A percentile compares a stretch with the other conserved stretches of the same genome.
Evolutionary conservation across 2,113 vertebrate species (phyloP).

Genomic region (Myotis yumanensis): DNA sequence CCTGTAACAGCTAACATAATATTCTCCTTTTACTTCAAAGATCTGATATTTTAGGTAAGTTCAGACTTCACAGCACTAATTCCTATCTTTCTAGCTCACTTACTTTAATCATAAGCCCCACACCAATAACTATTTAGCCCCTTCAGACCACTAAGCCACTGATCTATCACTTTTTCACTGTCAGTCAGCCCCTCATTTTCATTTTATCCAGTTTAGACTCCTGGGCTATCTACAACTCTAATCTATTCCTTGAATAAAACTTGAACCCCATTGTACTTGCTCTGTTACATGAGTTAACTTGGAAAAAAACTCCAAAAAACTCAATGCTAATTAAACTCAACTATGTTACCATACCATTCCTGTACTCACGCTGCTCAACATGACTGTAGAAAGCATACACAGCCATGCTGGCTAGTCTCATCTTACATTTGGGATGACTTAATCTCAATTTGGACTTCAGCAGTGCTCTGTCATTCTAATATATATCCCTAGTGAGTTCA

Average conservation of each 20-base stretch:
- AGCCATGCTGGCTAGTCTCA: background rate
- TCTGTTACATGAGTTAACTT: background rate
- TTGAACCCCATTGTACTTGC: background rate
- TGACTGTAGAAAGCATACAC: background rate
- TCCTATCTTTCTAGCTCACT: background rate
- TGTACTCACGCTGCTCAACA: accelerated
- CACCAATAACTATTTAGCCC: background rate
- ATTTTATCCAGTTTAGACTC: background rate
- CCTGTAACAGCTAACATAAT: background rate
- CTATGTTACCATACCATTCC: background rate
- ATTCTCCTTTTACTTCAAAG: background rate
- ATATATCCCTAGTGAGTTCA: background rate
- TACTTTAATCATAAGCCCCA: background rate
- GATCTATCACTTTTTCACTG: background rate
- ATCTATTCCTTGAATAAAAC: background rate
- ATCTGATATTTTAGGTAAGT: background rate
- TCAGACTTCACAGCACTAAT: background rate
- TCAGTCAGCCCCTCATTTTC: background rate
- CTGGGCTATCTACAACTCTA: background rate
- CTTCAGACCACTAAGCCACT: background rate
- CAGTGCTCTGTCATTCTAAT: background rate
- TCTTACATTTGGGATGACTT: background rate
- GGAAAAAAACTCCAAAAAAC: background rate
- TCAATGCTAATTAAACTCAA: background rate
- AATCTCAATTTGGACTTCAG: background rate